Evolutionary conservation across 2,888 invertebrate species (phyloP), one percentile per base, ranked within the genome.

Genomic region (Chrysodeixis includens): DNA sequence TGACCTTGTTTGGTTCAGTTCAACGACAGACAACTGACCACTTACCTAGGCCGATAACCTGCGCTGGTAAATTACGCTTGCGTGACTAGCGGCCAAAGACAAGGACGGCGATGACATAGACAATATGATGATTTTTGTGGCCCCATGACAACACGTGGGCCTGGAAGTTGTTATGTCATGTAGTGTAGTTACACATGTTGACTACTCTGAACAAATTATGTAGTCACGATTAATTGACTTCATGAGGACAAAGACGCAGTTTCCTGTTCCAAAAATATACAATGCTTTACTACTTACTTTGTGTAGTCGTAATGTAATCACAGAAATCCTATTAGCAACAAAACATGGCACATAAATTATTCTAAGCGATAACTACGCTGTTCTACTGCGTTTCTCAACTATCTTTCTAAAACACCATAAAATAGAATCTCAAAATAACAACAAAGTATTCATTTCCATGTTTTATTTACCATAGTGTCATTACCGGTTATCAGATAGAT

Each of bases 31-130:
- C 64, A 76, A 71, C 67, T 66, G 52, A 20, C 62, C 77, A 74
- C 58, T 66, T 71, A 69, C 57, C 66, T 58, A 65, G 84, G 85
- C 82, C 83, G 72, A 81, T 86, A 74, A 79, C 82, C 83, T 69
- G 54, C 56, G 54, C 62, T 56, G 70, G 72, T 32, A 70, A 81
- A 81, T 75, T 75, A 65, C 72, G 52, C 40, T 70, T 67, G 70
- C 79, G 71, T 80, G 81, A 35, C 18, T 52, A 70, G 61, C 26
- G 44, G 51, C 54, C 22, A 54, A 30, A 62, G n/a, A 55, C 63
- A 57, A 58, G 46, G 46, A 49, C 46, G 3, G 20, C 18, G 46
- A 18, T 49, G 46, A 49, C 40, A 40, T n/a, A 40, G 40, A 40
- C 40, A 20, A 49, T 20, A 18, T 20, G 46, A 18, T 18, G 46